Evolutionary conservation across 2,888 invertebrate species (phyloP), one percentile per base, ranked within the genome.

Genomic region (Ellobium chinense): DNA sequence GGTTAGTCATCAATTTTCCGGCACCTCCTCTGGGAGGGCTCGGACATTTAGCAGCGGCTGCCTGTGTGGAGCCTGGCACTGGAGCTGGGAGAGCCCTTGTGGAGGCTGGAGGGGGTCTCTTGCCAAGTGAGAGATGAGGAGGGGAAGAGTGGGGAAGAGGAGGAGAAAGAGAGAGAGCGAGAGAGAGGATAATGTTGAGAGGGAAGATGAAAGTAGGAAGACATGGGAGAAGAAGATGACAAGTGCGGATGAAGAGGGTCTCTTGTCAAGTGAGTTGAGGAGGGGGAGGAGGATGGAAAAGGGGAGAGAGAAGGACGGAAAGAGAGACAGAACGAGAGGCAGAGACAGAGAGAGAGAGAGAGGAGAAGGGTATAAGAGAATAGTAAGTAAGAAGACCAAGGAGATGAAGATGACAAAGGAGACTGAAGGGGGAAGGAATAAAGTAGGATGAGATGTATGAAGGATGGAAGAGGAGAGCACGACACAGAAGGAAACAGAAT

Each of bases 1-100:
- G 56, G 65, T 76, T 66, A 76, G 56, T 76, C 66, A 76, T 56
- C 76, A 75, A 34, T 66, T 39, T 29, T 63, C 74, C 29, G 14
- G 39, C 12, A 31, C 63, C 46, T 74, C 74, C 62, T 46, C 2
- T 21, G 63, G 31, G 74, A 74, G 37, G 37, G 21, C 39, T 5
- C 63, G 39, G 62, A 46, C 74, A 73, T 73, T 73, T 60, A 73
- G 37, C 73, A 60, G 36, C 7, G 60, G 37, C 12, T 24, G 56
- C 31, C 27, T 69, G 31, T 54, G 54, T 56, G 69, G 31, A 54
- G 69, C 18, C n/a, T 21, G 34, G 9, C 46, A 18, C 46, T 18
- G 9, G 18, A 18, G 46, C 46, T 18, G 9, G 18, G 18, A 46
- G 46, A 46, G 46, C 46, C 18, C 46, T 46, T 46, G 18, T 18